Base-by-base conservation (phyloP, 2,113 vertebrate species). In the Dromaius novaehollandiae region DNA sequence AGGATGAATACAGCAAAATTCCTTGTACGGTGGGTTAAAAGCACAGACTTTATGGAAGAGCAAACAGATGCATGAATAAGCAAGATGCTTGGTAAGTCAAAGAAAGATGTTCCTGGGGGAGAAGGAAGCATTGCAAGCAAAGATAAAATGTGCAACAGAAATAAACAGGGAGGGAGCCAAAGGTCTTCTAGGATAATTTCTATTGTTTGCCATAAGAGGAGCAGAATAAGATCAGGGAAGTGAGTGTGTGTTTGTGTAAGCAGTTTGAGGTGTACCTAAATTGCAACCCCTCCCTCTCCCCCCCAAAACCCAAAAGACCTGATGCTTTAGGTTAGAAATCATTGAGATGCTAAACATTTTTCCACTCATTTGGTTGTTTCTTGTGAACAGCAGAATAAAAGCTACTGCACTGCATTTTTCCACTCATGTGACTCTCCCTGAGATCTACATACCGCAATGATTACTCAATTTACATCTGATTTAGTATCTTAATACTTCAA, bases 381-480 rank as follows among this genome's bases (percentile, higher is more conserved):
- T 88, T 68, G 46, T 68, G 78, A 95, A 74, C 4, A 63, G 58
- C 55, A 86, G 76, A 94, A 91, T 88, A 90, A 91, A 95, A 95
- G 65, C 91, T 58, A 83, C 51, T 93, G 63, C 87, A 81, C 1
- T 78, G 88, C 69, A 92, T 95, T 83, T 76, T 85, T 36, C 40
- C 55, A 55, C 36, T 69, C 61, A 92, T 25, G 88, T 94, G 91
- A 93, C 73, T 93, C 86, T 96, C 61, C 55, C 60, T 0, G 1
- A 95, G 80, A 96, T 92, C 88, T 88, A 93, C 91, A 94, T 50
- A 88, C 44, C 2, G 9, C 89, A 97, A 86, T 85, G 87, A 96
- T 97, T 96, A 96, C 91, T 91, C 90, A 93, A 96, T 97, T 97
- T 97, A 96, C 93, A 95, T 95, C 92, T 94, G 96, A 95, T 96